These are phyloP conservation scores for Camponotus floridanus DNA, from an alignment of 1,140 invertebrate genomes.

Conservation along the genomic window DNA sequence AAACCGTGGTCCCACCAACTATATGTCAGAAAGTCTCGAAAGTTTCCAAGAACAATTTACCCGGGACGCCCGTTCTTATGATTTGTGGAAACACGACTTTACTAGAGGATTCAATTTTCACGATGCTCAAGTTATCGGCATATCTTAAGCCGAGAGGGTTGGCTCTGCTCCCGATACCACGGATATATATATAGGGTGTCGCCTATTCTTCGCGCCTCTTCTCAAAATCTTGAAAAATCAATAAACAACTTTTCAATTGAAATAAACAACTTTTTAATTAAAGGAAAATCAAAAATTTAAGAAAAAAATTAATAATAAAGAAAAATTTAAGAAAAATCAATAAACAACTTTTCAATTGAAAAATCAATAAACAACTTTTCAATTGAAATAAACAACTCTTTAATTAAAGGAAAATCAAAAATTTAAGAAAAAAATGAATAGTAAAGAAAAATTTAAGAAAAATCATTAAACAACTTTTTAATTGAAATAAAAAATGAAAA, in stretches of 20 bases:
- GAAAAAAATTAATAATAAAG: too few relatives aligned
- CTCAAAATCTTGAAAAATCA: neutral
- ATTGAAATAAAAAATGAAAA: constrained; percentile 22
- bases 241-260: neutral
- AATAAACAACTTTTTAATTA: too few relatives aligned
- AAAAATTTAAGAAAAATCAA: too few relatives aligned
- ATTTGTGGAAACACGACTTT: constrained; percentile 61
- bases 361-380: too few relatives aligned
- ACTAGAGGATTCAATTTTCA: constrained; percentile 60
- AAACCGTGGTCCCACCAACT: constrained; percentile 17
- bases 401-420: too few relatives aligned
- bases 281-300: too few relatives aligned
- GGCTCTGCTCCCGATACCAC: constrained; percentile 47
- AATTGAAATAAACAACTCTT: too few relatives aligned
- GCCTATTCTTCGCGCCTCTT: constrained; percentile 9
- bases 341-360: constrained; percentile 39
- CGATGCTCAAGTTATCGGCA: constrained; percentile 60
- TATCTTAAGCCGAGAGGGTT: constrained; percentile 43
- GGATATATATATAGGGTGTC: constrained; percentile 42
- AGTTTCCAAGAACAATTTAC: constrained; percentile 56
- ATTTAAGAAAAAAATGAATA: too few relatives aligned
- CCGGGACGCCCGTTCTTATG: constrained; percentile 43
- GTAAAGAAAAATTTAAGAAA: too few relatives aligned
- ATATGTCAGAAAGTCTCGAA: constrained; percentile 33
- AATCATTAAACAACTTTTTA: constrained; percentile 18